Evolutionary conservation across 2,888 invertebrate genomes (phyloP).

Genomic region (Spatulosminthurus flaviceps): DNA sequence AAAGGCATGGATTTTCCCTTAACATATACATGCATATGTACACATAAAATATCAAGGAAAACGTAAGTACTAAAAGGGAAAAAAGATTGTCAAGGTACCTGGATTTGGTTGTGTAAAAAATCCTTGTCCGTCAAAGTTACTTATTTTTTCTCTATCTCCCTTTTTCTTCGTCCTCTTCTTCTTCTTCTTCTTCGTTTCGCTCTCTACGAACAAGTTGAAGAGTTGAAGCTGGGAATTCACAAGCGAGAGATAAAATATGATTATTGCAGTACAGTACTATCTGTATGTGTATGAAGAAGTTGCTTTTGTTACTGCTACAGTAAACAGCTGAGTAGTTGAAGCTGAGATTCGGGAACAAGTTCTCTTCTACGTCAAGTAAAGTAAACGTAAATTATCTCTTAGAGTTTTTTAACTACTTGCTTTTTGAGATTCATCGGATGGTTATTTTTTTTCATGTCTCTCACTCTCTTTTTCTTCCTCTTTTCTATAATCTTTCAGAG

Average conservation of each 20-base stretch:
- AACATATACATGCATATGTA: too few relatives aligned
- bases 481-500: slow-evolving; percentile 28
- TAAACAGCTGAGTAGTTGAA: slow-evolving; percentile 23
- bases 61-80: background rate
- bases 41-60: background rate
- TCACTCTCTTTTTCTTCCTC: too few relatives aligned
- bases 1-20: background rate
- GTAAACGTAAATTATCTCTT: slow-evolving; percentile 45
- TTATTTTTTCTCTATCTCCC: background rate
- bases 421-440: slow-evolving; percentile 41
- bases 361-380: slow-evolving; percentile 32
- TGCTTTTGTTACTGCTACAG: slow-evolving; percentile 34
- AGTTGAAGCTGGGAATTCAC: slow-evolving; percentile 43
- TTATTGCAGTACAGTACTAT: slow-evolving; percentile 41
- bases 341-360: slow-evolving; percentile 35
- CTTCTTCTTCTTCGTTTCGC: background rate
- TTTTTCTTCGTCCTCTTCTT: too few relatives aligned
- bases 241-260: slow-evolving; percentile 44
- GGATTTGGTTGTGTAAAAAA: slow-evolving; percentile 31
- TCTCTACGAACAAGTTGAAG: slow-evolving; percentile 12
- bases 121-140: slow-evolving; percentile 38
- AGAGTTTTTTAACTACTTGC: slow-evolving; percentile 40
- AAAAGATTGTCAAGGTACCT: slow-evolving; percentile 43
- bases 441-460: slow-evolving; percentile 36
- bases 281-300: slow-evolving; percentile 23